Conservation (phyloP, 1,140 invertebrate species). For the Drosophila kohkoa region DNA sequence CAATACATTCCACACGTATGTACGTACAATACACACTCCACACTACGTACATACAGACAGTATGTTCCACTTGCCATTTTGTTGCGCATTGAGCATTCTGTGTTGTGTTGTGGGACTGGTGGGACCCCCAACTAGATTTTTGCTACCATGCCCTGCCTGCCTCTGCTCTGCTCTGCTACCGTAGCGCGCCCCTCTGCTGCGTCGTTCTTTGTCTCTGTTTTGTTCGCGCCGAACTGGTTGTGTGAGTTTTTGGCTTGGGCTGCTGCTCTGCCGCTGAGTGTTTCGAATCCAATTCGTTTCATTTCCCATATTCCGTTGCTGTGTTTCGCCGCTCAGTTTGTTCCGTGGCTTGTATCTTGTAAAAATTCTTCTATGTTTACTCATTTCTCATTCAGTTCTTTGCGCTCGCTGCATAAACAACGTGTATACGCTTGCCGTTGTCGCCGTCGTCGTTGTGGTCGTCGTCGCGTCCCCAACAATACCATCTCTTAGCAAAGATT, state of each 20-base stretch:
- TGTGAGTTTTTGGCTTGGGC: conserved; percentile 70
- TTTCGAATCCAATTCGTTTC: conserved; percentile 29
- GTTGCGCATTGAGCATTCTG: conserved; percentile 58
- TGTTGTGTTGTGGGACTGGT: conserved; percentile 45
- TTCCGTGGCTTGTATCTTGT: conserved; percentile 62
- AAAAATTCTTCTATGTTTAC: conserved; percentile 74
- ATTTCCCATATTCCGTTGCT: conserved; percentile 19
- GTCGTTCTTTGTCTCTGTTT: conserved; percentile 69
- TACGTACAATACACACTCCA: conserved; percentile 18
- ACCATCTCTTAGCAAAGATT: conserved; percentile 17
- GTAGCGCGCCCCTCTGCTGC: conserved; percentile 19
- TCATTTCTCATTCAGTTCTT: conserved; percentile 79
- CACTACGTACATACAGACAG: conserved; percentile 1
- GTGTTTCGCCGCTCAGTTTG: conserved; percentile 37
- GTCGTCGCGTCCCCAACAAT: conserved; percentile 28
- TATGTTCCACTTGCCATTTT: conserved; percentile 66
- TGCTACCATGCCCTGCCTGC: conserved; percentile 46
- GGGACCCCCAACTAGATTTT: conserved; percentile 73
- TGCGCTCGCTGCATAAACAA: conserved; percentile 77
- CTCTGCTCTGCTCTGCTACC: conserved; percentile 7
- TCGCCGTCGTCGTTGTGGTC: conserved; percentile 36
- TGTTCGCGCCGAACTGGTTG: conserved; percentile 71
- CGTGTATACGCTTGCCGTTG: conserved; percentile 47
- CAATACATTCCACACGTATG: conserved; percentile 48
- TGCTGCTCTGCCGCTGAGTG: conserved; percentile 8